Conservation (phyloP, 2,888 invertebrate species). For the Chrysodeixis includens region DNA sequence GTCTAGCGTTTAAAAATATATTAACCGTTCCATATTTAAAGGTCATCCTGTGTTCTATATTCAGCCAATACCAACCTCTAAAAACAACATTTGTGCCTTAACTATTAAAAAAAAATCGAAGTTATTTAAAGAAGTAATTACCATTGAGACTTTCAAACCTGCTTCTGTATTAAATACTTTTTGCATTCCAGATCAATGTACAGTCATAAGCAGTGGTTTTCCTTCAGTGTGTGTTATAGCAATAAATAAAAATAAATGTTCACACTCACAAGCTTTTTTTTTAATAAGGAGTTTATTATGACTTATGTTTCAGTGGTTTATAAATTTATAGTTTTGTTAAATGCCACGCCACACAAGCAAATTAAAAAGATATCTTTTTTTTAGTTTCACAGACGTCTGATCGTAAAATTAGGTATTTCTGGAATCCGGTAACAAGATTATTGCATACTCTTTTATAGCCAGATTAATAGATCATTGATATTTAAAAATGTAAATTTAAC, state of each 20-base stretch:
- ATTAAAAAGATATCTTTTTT: too few species aligned
- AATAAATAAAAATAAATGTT: neutral
- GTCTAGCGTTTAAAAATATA: neutral
- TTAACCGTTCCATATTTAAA: neutral
- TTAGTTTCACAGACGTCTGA: too few species aligned
- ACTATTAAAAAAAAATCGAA: neutral
- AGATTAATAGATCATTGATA: too few species aligned
- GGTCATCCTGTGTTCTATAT: neutral
- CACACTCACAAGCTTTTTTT: too few species aligned
- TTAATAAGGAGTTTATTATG: too few species aligned
- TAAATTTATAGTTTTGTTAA: too few species aligned
- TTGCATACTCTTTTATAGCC: too few species aligned
- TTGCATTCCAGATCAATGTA: constrained; percentile 3
- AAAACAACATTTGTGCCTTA: neutral
- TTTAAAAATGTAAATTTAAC: too few species aligned
- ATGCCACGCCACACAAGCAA: too few species aligned
- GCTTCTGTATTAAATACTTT: neutral
- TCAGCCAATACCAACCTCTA: neutral
- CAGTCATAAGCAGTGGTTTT: neutral
- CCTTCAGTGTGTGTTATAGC: neutral
- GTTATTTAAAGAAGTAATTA: neutral
- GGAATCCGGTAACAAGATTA: too few species aligned
- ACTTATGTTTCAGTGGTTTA: too few species aligned
- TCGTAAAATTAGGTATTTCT: too few species aligned
- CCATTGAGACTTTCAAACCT: neutral